Evolutionary conservation across 2,797 vertebrate species (phyloP), one percentile per base, ranked within the genome.

Genomic region (Microctenopoma steveboyesi): DNA sequence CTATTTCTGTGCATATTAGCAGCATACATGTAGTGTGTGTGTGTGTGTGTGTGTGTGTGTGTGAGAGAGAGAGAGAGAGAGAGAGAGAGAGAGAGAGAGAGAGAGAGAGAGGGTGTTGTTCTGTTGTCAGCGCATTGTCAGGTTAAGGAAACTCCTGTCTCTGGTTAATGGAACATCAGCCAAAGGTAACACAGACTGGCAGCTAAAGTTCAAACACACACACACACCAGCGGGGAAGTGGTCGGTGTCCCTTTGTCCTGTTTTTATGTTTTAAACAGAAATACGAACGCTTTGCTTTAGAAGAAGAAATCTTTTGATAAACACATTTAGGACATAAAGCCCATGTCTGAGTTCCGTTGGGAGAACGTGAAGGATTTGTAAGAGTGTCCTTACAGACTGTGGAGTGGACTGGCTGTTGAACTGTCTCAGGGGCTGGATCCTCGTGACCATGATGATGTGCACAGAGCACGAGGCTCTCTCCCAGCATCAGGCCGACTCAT

Each of bases 71-170:
- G 18, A 18, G 18, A 18, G 18, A 18, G 18, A 18, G 18, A 18
- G 18, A 18, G 18, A 18, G 18, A 18, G 18, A 18, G 18, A 18
- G 18, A 18, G 22, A 22, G 22, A 22, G 22, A 22, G 25, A 28
- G 12, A 14, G 58, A 25, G 27, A 25, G 58, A 25, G 27, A 25
- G 45, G 50, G 55, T 56, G 50, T 61, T 54, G 75, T 66, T 25
- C 33, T 74, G 27, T 62, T 79, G 72, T 78, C 72, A 74, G 45
- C 74, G 74, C 62, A 60, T 79, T 72, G 64, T 86, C 77, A 72
- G 42, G 81, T 82, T 82, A 79, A 82, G 81, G 74, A 82, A 90
- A 78, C 74, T 52, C 75, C 79, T 87, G 83, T 86, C 76, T 88
- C 73, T 82, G 79, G 78, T 80, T 90, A 88, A 83, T 72, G 69